These are phyloP conservation scores for Lithophane ornitopus DNA, from an alignment of 2,888 invertebrate genomes.

Conservation along the genomic window DNA sequence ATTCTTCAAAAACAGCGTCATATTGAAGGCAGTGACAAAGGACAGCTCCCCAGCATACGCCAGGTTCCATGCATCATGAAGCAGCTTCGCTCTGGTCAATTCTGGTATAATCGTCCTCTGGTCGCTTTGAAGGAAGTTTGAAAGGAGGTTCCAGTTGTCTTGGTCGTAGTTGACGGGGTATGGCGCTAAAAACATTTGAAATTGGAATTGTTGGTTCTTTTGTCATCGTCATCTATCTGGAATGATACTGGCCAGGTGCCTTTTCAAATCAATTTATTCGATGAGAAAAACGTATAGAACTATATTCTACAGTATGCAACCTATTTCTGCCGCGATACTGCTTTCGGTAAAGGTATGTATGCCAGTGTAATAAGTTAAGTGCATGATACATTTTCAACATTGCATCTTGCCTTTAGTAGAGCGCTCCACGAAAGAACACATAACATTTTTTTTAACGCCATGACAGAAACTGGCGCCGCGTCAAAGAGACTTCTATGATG, in stretches of 20 bases:
- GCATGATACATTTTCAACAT: not conserved
- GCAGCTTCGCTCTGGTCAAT: slow-evolving; percentile 93
- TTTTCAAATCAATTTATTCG: not conserved
- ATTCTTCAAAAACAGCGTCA: slow-evolving; percentile 94
- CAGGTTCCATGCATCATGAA: slow-evolving; percentile 95
- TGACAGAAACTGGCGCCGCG: too few relatives aligned
- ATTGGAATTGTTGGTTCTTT: not conserved
- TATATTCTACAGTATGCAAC: not conserved
- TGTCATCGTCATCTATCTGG: not conserved
- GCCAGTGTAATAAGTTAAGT: not conserved
- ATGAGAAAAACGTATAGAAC: not conserved
- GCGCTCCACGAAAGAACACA: too few relatives aligned
- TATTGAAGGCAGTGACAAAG: slow-evolving; percentile 94
- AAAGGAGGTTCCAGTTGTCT: slow-evolving; percentile 94
- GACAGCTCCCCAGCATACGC: slow-evolving; percentile 94
- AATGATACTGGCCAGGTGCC: not conserved
- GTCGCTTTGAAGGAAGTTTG: slow-evolving; percentile 91
- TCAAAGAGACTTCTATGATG: too few relatives aligned
- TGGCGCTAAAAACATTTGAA: slow-evolving; percentile 89
- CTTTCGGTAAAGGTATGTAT: not conserved
- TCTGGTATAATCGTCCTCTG: slow-evolving; percentile 92
- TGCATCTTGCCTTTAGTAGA: not conserved
- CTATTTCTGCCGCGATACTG: not conserved
- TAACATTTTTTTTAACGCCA: too few relatives aligned
- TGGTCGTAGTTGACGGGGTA: slow-evolving; percentile 96